Base-by-base conservation (phyloP, 1,140 invertebrate genomes). In the Ceratoteleas bidentatus region DNA sequence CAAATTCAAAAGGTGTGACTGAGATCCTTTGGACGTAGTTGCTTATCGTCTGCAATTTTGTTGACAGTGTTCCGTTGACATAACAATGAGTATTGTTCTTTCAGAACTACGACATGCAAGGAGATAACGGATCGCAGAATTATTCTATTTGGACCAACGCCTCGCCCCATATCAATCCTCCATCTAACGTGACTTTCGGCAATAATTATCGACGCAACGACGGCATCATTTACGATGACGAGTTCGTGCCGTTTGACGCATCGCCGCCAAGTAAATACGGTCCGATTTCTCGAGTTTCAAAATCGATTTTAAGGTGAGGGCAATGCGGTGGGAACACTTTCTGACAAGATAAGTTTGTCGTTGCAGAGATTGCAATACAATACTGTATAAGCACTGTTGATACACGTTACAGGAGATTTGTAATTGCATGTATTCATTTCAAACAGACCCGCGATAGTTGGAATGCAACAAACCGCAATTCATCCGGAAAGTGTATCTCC, bases 181-280 rank as follows among this genome's bases (percentile, higher is more conserved):
- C 75, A 68, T 84, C 72, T 62, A 92, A 85, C 86, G 89, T 86
- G 73, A 90, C 86, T 81, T 88, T 85, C 60, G 88, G 89, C 10
- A 92, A 91, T 52, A 93, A 93, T 72, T 94, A 94, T 88, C 93
- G 93, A 40, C 92, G 93, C 60, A 93, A 93, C 15, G 94, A 95
- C 85, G 92, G 93, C 16, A 93, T 95, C 81, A 86, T 94, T 70
- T 93, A 94, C 33, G 94, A 95, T 60, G 95, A 95, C 78, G 95
- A 95, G 85, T 95, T 95, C 83, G 93, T 96, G 47, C 95, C 96
- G 4, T 96, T 96, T 88, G 95, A 96, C 85, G 92, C 93, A 13
- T 93, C 95, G 16, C 88, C 94, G 14, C 93, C 94, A 14, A 96
- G 94, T 84, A 96, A 95, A 89, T 96, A 95, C 86, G 96, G 96